These are phyloP conservation scores for Choristoneura fumiferana DNA, from an alignment of 1,140 invertebrate species.

Conservation along the genomic window DNA sequence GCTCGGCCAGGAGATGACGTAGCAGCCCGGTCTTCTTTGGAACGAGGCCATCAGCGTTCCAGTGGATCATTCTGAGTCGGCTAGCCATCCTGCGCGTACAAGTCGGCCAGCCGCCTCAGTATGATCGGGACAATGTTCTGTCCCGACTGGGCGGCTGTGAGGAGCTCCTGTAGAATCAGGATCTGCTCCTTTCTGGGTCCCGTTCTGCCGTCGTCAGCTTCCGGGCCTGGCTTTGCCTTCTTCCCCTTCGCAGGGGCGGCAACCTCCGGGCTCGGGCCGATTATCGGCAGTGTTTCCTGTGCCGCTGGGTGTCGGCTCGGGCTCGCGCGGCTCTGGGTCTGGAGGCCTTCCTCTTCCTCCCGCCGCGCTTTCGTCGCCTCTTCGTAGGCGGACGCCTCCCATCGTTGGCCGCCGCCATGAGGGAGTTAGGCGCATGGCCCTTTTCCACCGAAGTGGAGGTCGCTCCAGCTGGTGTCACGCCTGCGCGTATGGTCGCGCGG, in stretches of 20 bases:
- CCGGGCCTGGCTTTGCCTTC: background rate
- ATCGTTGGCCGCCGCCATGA: background rate
- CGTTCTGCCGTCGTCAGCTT: background rate
- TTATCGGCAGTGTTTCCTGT: background rate
- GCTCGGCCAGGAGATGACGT: constrained; percentile 4
- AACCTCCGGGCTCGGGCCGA: background rate
- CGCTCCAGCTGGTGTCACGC: too few species aligned
- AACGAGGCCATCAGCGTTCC: constrained; percentile 23
- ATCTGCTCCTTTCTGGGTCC: background rate
- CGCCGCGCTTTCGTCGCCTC: background rate
- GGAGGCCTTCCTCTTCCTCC: background rate
- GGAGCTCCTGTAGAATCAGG: background rate
- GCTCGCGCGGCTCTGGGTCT: background rate
- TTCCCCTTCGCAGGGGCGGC: background rate
- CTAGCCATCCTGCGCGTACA: background rate
- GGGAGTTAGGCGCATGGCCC: background rate
- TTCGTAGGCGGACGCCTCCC: background rate
- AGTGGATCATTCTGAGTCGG: background rate
- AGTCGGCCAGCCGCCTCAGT: background rate
- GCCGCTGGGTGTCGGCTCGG: background rate
- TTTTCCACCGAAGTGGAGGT: too few species aligned
- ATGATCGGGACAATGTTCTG: background rate
- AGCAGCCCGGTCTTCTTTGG: background rate
- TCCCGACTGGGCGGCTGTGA: background rate
- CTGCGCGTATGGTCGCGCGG: too few species aligned